Percentiles rank a stretch among this genome's conserved stretches.
phyloP scores from a whole-genome alignment of 2,113 vertebrate species.

The Cynopterus brachyotis region DNA sequence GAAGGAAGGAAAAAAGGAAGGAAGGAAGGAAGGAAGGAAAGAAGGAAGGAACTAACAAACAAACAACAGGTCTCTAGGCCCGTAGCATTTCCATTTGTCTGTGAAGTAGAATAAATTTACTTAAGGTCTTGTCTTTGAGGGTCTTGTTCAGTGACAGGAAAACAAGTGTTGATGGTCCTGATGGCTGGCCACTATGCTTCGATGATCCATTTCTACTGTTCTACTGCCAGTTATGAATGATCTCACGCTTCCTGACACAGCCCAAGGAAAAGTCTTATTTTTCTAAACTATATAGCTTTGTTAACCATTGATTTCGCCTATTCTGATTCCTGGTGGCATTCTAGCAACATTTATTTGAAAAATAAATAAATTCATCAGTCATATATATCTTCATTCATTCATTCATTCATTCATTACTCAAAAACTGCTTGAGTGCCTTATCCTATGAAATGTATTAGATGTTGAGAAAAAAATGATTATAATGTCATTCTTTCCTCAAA shows the following conservation, averaged over 20 bases:
- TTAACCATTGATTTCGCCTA: neutral
- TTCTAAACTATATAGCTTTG: neutral
- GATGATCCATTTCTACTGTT: neutral
- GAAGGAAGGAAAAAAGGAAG: neutral
- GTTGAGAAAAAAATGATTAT: conserved; percentile 15
- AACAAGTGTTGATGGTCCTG: neutral
- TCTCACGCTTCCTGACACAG: neutral
- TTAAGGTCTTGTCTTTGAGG: neutral
- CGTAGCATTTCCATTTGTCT: neutral
- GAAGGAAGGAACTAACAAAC: neutral
- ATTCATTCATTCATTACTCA: conserved; percentile 53
- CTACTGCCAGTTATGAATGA: neutral
- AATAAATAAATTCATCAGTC: conserved; percentile 29
- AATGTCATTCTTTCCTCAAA: neutral
- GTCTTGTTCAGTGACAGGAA: neutral
- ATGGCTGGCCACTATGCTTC: neutral
- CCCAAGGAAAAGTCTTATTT: neutral
- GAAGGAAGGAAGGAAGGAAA: too few species aligned
- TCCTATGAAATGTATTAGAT: conserved; percentile 25
- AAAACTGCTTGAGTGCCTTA: conserved; percentile 34
- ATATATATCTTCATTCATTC: conserved; percentile 23
- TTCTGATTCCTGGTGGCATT: conserved; percentile 3
- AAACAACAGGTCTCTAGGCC: neutral
- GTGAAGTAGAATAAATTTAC: neutral
- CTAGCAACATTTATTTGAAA: conserved; percentile 52